Evolutionary conservation across 2,888 invertebrate genomes (phyloP).

Genomic region (Sicus ferrugineus): DNA sequence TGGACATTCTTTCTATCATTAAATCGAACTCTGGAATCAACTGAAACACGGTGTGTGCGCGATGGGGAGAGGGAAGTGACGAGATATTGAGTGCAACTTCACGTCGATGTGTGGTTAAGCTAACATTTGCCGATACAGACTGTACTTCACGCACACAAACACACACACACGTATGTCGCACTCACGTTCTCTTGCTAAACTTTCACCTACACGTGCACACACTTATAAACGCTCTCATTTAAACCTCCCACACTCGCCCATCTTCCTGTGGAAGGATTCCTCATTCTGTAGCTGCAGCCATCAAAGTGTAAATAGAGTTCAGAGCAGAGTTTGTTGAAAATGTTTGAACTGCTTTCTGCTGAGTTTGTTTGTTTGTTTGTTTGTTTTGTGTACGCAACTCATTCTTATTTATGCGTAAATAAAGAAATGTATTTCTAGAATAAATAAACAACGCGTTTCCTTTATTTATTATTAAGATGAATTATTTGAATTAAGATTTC

Average conservation of each 20-base stretch:
- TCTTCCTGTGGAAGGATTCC: neutral
- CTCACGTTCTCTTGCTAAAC: neutral
- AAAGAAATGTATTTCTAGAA: neutral
- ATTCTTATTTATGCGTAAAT: conserved; percentile 15
- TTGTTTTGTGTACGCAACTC: conserved; percentile 31
- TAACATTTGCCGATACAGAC: neutral
- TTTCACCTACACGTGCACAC: neutral
- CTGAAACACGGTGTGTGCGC: neutral
- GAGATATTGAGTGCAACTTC: neutral
- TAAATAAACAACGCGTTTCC: neutral
- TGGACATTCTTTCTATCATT: conserved; percentile 52
- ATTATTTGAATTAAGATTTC: neutral
- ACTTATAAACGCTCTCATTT: neutral
- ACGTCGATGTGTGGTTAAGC: too few relatives aligned
- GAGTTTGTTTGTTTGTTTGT: conserved; percentile 26
- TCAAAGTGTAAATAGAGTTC: conserved; percentile 6
- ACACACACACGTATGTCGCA: neutral
- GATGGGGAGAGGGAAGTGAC: neutral
- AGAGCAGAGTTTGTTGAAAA: neutral
- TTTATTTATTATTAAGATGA: neutral
- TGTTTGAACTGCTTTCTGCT: neutral
- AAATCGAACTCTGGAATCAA: conserved; percentile 35
- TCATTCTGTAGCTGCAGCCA: conserved; percentile 1
- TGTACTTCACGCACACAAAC: neutral
- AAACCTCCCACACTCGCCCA: neutral